These are phyloP conservation scores for Scaeva pyrastri DNA, from an alignment of 2,888 invertebrate species.

Conservation along the genomic window DNA sequence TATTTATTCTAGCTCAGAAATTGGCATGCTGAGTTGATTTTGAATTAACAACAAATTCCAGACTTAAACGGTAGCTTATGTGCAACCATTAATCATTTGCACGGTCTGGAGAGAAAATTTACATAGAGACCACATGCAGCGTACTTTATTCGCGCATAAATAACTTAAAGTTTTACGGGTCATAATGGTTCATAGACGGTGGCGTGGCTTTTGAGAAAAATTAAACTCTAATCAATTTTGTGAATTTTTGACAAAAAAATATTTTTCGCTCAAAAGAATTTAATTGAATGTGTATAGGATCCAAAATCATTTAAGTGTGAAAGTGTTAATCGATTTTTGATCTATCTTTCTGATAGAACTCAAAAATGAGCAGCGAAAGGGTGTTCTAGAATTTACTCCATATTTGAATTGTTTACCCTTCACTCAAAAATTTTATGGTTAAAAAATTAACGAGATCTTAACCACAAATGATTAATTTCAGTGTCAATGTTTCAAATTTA, in stretches of 20 bases:
- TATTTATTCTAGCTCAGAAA: background rate
- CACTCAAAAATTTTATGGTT: too few species aligned
- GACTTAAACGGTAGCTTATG: slow-evolving; percentile 25
- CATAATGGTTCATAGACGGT: background rate
- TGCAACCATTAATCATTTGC: slow-evolving; percentile 18
- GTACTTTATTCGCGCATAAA: background rate
- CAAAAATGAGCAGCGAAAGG: too few species aligned
- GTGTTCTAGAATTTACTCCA: too few species aligned
- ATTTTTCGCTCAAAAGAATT: background rate
- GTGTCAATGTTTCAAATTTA: too few species aligned
- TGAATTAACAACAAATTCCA: slow-evolving; percentile 7
- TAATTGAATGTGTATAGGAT: background rate
- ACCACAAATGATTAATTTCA: too few species aligned
- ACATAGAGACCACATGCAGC: slow-evolving; percentile 16
- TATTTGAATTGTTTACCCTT: too few species aligned
- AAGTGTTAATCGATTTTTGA: too few species aligned
- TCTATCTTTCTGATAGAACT: too few species aligned
- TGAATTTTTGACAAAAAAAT: background rate
- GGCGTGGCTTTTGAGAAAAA: too few species aligned
- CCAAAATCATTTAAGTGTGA: too few species aligned
- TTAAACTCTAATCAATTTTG: slow-evolving; percentile 8
- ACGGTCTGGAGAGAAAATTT: slow-evolving; percentile 10
- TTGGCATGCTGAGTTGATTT: slow-evolving; percentile 27
- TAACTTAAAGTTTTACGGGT: background rate
- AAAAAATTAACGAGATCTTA: too few species aligned